Conservation (phyloP, 2,113 vertebrate genomes). For the Eulemur rufifrons region DNA sequence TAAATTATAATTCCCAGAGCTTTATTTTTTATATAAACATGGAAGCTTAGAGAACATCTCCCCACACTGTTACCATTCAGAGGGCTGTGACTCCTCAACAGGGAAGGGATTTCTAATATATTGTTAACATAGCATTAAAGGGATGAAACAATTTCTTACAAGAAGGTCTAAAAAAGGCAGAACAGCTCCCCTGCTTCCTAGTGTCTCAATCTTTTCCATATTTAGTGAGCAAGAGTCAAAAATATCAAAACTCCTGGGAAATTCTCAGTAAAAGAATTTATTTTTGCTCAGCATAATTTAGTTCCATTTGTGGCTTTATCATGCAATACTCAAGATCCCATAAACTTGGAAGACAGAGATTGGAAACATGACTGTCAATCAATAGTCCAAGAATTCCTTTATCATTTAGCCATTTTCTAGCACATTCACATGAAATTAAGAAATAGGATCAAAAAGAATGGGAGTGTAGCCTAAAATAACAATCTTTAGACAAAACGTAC, state of each 20-base stretch:
- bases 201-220: slow-evolving; percentile 77
- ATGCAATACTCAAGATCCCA: slow-evolving; percentile 47
- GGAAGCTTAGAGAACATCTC: slow-evolving; percentile 9
- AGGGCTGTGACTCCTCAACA: slow-evolving; percentile 37
- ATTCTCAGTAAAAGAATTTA: slow-evolving; percentile 77
- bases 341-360: slow-evolving; percentile 19
- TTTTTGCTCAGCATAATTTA: slow-evolving; percentile 75
- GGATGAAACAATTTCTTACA: slow-evolving; percentile 59
- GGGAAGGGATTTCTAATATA: slow-evolving; percentile 23
- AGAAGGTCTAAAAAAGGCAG: slow-evolving; percentile 73
- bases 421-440: not conserved
- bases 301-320: slow-evolving; percentile 67
- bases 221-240: slow-evolving; percentile 79
- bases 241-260: slow-evolving; percentile 81
- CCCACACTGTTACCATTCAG: not conserved
- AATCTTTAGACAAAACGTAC: not conserved
- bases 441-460: slow-evolving; percentile 11
- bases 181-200: slow-evolving; percentile 57
- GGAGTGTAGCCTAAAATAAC: not conserved
- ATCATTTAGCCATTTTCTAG: slow-evolving; percentile 12
- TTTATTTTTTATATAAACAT: slow-evolving; percentile 40
- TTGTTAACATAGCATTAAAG: slow-evolving; percentile 45
- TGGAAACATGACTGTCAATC: not conserved
- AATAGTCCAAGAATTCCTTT: not conserved
- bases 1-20: not conserved